Percentiles rank a stretch among this genome's conserved stretches.
These are phyloP conservation scores for Diaperis boleti DNA, from an alignment of 2,888 invertebrate species.

Conservation along the genomic window DNA sequence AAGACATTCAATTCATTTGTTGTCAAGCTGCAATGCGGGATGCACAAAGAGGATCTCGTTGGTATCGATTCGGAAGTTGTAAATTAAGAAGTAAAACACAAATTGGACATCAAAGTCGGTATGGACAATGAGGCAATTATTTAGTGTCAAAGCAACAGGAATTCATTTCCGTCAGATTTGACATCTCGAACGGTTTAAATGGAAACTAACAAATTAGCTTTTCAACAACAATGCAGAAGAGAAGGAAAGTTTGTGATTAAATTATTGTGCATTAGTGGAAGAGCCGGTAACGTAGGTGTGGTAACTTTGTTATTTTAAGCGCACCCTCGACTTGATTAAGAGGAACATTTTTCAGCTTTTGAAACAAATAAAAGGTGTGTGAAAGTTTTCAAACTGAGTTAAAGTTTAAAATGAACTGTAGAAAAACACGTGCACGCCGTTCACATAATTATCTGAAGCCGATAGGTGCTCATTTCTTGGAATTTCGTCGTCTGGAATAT, in stretches of 20 bases:
- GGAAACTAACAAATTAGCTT: conserved; percentile 17
- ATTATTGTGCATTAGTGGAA: conserved; percentile 25
- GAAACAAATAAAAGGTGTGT: conserved; percentile 35
- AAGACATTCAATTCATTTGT: conserved; percentile 27
- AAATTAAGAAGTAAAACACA: conserved; percentile 36
- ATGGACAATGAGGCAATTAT: conserved; percentile 32
- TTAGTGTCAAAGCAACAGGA: conserved; percentile 23
- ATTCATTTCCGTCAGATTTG: conserved; percentile 26
- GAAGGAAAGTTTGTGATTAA: conserved; percentile 28
- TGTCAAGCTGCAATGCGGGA: conserved; percentile 27
- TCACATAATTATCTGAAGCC: conserved; percentile 41
- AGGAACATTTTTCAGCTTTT: conserved; percentile 33
- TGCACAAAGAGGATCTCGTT: conserved; percentile 21
- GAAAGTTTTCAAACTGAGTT: conserved; percentile 22
- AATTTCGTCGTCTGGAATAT: no score
- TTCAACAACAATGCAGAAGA: conserved; percentile 10
- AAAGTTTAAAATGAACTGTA: conserved; percentile 18
- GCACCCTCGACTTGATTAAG: conserved; percentile 22
- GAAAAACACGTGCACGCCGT: conserved; percentile 21
- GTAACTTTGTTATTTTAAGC: conserved; percentile 30
- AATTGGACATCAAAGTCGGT: conserved; percentile 36
- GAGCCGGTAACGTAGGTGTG: conserved; percentile 14
- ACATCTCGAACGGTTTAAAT: neutral
- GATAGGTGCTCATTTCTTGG: conserved; percentile 34
- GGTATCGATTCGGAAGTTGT: conserved; percentile 28